A percentile compares a stretch with the other conserved stretches of the same genome.
Evolutionary conservation across 2,888 invertebrate species (phyloP).

Genomic region (Xylocampa areola): DNA sequence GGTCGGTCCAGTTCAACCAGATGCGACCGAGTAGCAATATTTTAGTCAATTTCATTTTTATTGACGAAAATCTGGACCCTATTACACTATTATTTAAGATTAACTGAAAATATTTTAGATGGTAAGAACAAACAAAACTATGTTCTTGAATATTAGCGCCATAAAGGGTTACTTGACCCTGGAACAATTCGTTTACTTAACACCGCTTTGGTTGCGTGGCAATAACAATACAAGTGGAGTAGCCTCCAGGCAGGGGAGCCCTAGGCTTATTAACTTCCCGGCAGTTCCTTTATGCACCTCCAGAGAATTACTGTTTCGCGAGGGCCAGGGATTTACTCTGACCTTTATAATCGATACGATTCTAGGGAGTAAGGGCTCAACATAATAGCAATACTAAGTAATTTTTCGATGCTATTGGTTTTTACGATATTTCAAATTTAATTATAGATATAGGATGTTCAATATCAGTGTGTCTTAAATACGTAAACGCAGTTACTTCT

Average conservation of each 20-base stretch:
- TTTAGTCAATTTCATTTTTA: too few species aligned
- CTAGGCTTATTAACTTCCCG: constrained; percentile 57
- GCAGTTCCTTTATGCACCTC: constrained; percentile 43
- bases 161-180: constrained; percentile 18
- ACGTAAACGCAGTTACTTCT: too few species aligned
- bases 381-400: constrained; percentile 8
- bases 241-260: constrained; percentile 31
- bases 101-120: too few species aligned
- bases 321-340: constrained; percentile 41
- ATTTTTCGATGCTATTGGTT: constrained; percentile 2
- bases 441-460: too few species aligned
- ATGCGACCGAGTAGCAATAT: background rate
- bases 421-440: background rate
- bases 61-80: too few species aligned
- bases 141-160: background rate
- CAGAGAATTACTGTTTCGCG: constrained; percentile 40
- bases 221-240: constrained; percentile 46
- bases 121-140: constrained; percentile 15
- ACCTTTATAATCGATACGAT: constrained; percentile 39
- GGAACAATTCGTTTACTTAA: constrained; percentile 21
- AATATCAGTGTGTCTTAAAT: too few species aligned
- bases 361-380: constrained; percentile 7
- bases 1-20: background rate
- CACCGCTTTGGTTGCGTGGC: constrained; percentile 32
- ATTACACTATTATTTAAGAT: too few species aligned